phyloP scores from a whole-genome alignment of 1,140 invertebrate species.

The Leptoteleia sp. region DNA sequence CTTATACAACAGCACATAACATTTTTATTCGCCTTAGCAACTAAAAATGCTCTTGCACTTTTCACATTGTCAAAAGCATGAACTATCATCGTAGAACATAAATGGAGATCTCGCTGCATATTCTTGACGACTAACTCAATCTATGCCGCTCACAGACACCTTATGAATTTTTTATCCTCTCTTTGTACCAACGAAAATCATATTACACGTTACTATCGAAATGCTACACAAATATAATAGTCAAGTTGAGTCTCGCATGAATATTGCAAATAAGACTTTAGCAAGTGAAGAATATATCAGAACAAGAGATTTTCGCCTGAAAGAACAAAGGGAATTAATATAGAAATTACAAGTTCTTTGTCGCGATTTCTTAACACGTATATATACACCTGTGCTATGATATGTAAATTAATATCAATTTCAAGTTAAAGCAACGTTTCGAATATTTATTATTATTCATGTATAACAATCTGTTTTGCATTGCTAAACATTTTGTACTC shows the following conservation, averaged over 20 bases:
- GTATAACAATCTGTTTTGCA: too few relatives aligned
- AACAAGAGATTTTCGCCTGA: constrained; percentile 27
- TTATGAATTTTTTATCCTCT: constrained; percentile 54
- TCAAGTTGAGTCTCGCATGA: constrained; percentile 20
- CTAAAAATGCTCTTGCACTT: constrained; percentile 30
- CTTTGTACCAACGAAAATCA: constrained; percentile 35
- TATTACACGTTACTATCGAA: constrained; percentile 41
- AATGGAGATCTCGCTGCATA: constrained; percentile 49
- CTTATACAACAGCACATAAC: constrained; percentile 31
- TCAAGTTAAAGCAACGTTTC: not conserved
- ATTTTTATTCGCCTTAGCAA: constrained; percentile 38
- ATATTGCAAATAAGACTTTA: constrained; percentile 46
- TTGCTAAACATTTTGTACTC: too few relatives aligned
- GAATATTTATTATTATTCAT: too few relatives aligned
- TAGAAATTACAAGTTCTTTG: constrained; percentile 26
- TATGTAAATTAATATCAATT: not conserved
- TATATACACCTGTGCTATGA: not conserved
- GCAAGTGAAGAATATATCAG: constrained; percentile 13
- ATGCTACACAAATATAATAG: constrained; percentile 46
- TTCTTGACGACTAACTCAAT: constrained; percentile 48
- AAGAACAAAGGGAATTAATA: constrained; percentile 39
- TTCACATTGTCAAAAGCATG: constrained; percentile 46
- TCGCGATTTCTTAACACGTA: constrained; percentile 8
- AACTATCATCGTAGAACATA: constrained; percentile 48
- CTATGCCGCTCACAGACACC: constrained; percentile 30